Percentiles rank a stretch among this genome's conserved stretches.
phyloP scores from a whole-genome alignment of 2,888 invertebrate species.

The Anagyrus pseudococci region DNA sequence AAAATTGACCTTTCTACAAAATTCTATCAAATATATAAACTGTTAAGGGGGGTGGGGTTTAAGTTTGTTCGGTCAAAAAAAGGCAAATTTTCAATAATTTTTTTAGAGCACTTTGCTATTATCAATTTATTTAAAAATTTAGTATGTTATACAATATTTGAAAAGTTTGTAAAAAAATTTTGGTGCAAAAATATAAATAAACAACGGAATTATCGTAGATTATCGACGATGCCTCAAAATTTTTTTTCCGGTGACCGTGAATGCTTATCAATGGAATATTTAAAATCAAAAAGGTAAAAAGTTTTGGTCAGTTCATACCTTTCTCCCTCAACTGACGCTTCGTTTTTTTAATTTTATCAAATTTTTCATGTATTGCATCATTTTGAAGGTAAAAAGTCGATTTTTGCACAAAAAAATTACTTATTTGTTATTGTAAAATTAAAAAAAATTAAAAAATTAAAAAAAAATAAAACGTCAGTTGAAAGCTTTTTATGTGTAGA shows the following conservation, averaged over 20 bases:
- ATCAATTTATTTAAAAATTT: constrained; percentile 15
- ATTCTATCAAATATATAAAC: too few relatives aligned
- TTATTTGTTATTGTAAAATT: constrained; percentile 38
- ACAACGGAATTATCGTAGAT: constrained; percentile 8
- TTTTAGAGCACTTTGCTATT: constrained; percentile 19
- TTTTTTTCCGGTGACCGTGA: constrained; percentile 22
- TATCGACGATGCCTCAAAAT: constrained; percentile 22
- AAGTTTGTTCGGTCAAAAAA: constrained; percentile 12
- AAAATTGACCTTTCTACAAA: too few relatives aligned
- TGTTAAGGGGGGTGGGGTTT: too few relatives aligned
- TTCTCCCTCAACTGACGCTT: constrained; percentile 34
- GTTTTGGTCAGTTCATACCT: constrained; percentile 35
- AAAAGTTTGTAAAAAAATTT: constrained; percentile 13
- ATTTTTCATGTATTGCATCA: constrained; percentile 26
- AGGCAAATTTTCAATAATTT: constrained; percentile 19
- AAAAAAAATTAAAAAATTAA: constrained; percentile 6
- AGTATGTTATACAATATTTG: constrained; percentile 8
- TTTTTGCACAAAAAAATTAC: constrained; percentile 40
- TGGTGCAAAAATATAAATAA: constrained; percentile 21
- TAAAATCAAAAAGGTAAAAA: constrained; percentile 40
- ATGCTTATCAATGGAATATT: constrained; percentile 36
- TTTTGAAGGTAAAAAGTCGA: constrained; percentile 27
- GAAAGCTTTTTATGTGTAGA: constrained; percentile 22
- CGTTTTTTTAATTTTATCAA: constrained; percentile 29
- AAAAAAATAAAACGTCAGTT: constrained; percentile 16